Conservation (phyloP, 2,888 invertebrate species). For the Pheosia tremula region DNA sequence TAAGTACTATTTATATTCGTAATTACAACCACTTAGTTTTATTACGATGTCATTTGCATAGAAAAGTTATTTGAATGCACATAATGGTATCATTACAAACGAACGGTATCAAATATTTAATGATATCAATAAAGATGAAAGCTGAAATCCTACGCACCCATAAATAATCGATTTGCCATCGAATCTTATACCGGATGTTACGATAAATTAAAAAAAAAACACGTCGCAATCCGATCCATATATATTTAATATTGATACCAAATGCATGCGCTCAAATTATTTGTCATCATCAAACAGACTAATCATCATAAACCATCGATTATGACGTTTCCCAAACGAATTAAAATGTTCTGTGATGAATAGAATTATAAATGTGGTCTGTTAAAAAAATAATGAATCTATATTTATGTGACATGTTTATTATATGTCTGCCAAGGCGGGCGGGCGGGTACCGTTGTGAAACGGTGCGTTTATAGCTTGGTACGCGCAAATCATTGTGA, state of each 20-base stretch:
- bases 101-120: conserved; percentile 45
- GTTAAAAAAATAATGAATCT: conserved; percentile 30
- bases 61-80: conserved; percentile 45
- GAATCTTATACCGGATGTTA: conserved; percentile 53
- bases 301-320: conserved; percentile 51
- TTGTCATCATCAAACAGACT: conserved; percentile 44
- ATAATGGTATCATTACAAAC: conserved; percentile 40
- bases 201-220: conserved; percentile 43
- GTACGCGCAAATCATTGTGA: conserved; percentile 35
- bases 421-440: conserved; percentile 30
- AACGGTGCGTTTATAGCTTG: conserved; percentile 28
- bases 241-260: conserved; percentile 44
- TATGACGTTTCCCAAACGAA: conserved; percentile 38
- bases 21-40: conserved; percentile 34
- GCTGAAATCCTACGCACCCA: conserved; percentile 48
- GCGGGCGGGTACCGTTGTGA: conserved; percentile 18
- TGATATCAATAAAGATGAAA: conserved; percentile 54
- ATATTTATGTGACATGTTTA: conserved; percentile 45
- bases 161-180: conserved; percentile 44
- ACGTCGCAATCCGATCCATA: conserved; percentile 41
- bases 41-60: conserved; percentile 41
- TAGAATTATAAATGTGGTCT: conserved; percentile 29
- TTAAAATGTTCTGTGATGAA: conserved; percentile 35
- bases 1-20: conserved; percentile 30
- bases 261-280: conserved; percentile 39